Percentiles rank a stretch among this genome's conserved stretches.
Evolutionary conservation across 2,113 vertebrate species (phyloP).

Genomic region (Dasyornis broadbenti): DNA sequence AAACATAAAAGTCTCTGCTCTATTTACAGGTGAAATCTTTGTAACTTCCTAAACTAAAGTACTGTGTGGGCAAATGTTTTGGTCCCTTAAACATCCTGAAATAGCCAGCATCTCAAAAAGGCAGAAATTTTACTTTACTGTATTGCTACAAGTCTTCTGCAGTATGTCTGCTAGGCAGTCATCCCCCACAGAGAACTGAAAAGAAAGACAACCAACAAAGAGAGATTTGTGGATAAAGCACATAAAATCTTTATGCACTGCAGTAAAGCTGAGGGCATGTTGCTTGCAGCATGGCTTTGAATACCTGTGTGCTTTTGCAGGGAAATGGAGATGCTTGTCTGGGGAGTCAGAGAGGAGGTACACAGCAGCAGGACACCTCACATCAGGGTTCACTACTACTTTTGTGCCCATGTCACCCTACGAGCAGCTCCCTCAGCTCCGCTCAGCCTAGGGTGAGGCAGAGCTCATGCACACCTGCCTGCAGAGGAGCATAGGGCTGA

Average conservation of each 20-base stretch:
- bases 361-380: not conserved
- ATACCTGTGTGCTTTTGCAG: not conserved
- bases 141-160: not conserved
- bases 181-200: not conserved
- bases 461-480: not conserved
- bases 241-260: not conserved
- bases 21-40: not conserved
- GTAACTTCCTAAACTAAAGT: not conserved
- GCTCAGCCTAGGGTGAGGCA: not conserved
- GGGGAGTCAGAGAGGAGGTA: not conserved
- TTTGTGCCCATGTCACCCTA: accelerated
- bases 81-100: not conserved
- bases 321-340: not conserved
- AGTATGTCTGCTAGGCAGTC: not conserved
- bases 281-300: not conserved
- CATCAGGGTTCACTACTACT: accelerated
- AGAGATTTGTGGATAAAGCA: not conserved
- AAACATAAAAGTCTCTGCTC: not conserved
- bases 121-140: not conserved
- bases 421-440: accelerated
- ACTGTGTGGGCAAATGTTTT: not conserved
- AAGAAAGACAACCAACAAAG: not conserved
- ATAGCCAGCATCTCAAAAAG: not conserved
- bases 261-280: not conserved
- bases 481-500: not conserved